A percentile compares a stretch with the other conserved stretches of the same genome.
These are phyloP conservation scores for Polyergus mexicanus DNA, from an alignment of 1,140 invertebrate genomes.

Conservation along the genomic window DNA sequence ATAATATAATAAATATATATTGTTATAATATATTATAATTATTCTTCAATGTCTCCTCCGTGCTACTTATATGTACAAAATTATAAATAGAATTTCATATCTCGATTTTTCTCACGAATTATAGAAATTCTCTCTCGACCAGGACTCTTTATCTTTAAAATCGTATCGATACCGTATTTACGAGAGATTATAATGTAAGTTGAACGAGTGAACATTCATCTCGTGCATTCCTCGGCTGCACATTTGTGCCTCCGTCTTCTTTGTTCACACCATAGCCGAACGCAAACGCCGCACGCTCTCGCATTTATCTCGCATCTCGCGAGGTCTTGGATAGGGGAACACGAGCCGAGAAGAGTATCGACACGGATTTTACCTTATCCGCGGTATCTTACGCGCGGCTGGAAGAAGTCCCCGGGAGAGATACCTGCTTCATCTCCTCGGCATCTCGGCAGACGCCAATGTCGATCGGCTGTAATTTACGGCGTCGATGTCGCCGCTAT, in stretches of 20 bases:
- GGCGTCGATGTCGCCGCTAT: conserved; percentile 56
- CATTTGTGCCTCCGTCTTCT: not conserved
- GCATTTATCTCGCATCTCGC: conserved; percentile 59
- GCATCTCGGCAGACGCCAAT: conserved; percentile 30
- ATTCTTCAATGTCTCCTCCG: no score
- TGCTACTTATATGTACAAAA: no score
- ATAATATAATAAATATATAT: no score
- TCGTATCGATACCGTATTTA: not conserved
- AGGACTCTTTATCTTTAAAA: not conserved
- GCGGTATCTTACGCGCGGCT: conserved; percentile 50
- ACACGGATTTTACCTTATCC: conserved; percentile 61
- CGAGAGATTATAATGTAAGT: not conserved
- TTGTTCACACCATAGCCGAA: conserved; percentile 13
- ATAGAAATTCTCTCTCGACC: no score
- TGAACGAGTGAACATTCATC: not conserved
- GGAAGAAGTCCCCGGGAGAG: conserved; percentile 19
- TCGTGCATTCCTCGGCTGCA: not conserved
- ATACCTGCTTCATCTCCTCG: conserved; percentile 38
- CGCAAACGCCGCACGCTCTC: conserved; percentile 19
- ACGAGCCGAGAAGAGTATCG: conserved; percentile 42
- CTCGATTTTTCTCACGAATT: no score
- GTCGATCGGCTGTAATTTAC: conserved; percentile 58
- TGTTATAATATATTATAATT: no score
- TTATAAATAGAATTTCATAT: no score
- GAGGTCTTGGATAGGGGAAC: conserved; percentile 19